Percentiles rank a stretch among this genome's conserved stretches.
phyloP scores from a whole-genome alignment of 2,113 vertebrate species.

The Sialia sialis region DNA sequence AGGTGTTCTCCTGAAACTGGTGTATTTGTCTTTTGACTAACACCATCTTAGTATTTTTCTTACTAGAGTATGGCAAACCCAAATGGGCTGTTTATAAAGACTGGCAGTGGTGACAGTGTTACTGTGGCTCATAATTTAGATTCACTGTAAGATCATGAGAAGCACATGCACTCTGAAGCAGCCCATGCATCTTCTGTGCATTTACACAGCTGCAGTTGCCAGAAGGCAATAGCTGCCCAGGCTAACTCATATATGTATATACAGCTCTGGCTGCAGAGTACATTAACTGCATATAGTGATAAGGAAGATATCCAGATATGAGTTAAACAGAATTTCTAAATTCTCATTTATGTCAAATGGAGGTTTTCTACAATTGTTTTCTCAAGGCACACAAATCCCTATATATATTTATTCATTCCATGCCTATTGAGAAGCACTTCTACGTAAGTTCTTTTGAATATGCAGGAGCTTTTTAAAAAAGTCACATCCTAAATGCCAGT shows the following conservation, averaged over 20 bases:
- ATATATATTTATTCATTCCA: neutral
- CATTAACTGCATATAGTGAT: neutral
- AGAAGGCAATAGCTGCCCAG: too few species aligned
- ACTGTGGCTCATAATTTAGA: neutral
- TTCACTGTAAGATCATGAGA: neutral
- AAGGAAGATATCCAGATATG: neutral
- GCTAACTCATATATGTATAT: too few species aligned
- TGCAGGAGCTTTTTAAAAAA: neutral
- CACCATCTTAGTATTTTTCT: neutral
- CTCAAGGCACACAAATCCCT: neutral
- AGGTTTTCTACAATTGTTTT: neutral
- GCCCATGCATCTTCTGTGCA: neutral
- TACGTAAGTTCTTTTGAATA: neutral
- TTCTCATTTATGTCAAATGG: neutral
- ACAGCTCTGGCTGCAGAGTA: neutral
- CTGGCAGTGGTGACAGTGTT: neutral
- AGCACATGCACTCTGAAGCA: neutral
- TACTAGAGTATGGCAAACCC: neutral
- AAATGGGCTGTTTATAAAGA: neutral
- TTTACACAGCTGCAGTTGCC: too few species aligned
- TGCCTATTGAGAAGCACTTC: neutral
- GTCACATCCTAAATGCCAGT: neutral
- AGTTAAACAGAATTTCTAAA: neutral
- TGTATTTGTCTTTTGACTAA: neutral
- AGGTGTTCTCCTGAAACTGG: neutral